These are phyloP conservation scores for Sebastes kiyomatsui DNA, from an alignment of 2,797 vertebrate species.

Conservation along the genomic window DNA sequence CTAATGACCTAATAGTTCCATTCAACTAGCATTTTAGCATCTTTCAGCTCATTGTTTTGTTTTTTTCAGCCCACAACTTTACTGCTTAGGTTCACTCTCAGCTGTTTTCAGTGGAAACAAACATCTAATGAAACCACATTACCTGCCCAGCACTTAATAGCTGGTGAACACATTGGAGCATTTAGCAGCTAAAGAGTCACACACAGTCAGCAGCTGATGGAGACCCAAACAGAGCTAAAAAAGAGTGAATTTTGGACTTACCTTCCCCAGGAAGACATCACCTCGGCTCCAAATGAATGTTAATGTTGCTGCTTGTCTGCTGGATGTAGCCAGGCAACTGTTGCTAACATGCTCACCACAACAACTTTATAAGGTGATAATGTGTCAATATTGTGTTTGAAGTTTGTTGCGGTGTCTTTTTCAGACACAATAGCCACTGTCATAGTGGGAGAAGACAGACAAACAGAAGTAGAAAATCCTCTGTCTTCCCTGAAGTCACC, in stretches of 20 bases:
- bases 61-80: neutral
- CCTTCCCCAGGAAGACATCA: neutral
- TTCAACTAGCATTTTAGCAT: neutral
- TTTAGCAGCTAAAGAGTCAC: neutral
- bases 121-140: neutral
- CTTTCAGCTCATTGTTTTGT: neutral
- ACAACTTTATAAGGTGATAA: no score
- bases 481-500: neutral
- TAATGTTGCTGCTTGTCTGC: no score
- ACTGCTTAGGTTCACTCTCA: neutral
- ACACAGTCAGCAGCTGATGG: neutral
- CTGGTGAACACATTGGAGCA: neutral
- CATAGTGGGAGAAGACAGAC: neutral
- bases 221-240: neutral
- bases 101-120: neutral
- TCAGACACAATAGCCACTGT: neutral
- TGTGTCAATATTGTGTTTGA: no score
- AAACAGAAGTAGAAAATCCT: neutral
- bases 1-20: neutral
- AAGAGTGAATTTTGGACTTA: neutral
- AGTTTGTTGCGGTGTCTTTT: no score
- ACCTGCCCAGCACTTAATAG: neutral
- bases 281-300: no score
- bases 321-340: no score
- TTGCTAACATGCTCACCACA: no score